A percentile compares a stretch with the other conserved stretches of the same genome.
These are phyloP conservation scores for Samia ricini DNA, from an alignment of 1,140 invertebrate genomes.

Conservation along the genomic window DNA sequence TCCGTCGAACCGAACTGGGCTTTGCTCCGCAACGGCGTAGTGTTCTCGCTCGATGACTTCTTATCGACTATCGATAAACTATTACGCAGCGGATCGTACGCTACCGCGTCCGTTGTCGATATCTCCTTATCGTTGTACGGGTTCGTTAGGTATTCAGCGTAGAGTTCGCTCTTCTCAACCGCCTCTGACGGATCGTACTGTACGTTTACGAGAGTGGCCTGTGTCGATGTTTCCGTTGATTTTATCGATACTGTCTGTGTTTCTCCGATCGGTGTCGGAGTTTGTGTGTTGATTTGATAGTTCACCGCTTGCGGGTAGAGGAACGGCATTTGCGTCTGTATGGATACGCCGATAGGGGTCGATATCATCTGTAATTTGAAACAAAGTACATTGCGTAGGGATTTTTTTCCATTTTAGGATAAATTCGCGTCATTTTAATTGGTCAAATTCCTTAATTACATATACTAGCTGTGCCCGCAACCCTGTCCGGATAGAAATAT, in stretches of 20 bases:
- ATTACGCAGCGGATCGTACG: slow-evolving; percentile 43
- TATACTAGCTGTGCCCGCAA: no score
- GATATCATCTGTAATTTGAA: slow-evolving; percentile 77
- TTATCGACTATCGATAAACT: slow-evolving; percentile 21
- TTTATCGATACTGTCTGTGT: not conserved
- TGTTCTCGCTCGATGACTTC: slow-evolving; percentile 67
- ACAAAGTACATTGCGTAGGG: not conserved
- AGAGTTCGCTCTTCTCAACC: slow-evolving; percentile 67
- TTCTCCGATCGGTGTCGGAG: slow-evolving; percentile 4
- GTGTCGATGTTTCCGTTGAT: slow-evolving; percentile 20
- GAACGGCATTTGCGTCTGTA: slow-evolving; percentile 59
- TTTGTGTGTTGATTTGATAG: slow-evolving; percentile 24
- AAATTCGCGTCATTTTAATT: no score
- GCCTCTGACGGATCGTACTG: slow-evolving; percentile 23
- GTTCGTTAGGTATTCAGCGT: slow-evolving; percentile 76
- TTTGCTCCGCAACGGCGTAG: slow-evolving; percentile 65
- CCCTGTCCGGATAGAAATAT: no score
- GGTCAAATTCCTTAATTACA: no score
- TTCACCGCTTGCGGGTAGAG: slow-evolving; percentile 41
- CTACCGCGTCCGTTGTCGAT: slow-evolving; percentile 41
- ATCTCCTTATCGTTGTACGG: slow-evolving; percentile 73
- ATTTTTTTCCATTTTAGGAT: not conserved
- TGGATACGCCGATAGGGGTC: slow-evolving; percentile 79
- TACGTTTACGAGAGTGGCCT: slow-evolving; percentile 23
- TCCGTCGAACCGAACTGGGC: slow-evolving; percentile 69